A percentile compares a stretch with the other conserved stretches of the same genome.
Conservation (phyloP, 2,888 invertebrate genomes). For the Diploptera punctata region DNA sequence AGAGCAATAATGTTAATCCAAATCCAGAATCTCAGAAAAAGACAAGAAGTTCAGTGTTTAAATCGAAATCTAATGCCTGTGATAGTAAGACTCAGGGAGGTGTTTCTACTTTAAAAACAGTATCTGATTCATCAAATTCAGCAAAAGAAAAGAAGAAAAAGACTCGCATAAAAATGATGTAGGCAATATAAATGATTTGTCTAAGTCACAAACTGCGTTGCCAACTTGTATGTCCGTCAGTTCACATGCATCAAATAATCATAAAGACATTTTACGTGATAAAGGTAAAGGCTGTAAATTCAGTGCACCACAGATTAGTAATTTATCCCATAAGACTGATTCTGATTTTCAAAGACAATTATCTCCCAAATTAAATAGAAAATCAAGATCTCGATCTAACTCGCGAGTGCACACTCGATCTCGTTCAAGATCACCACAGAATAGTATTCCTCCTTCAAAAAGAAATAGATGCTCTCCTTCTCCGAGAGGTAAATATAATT, state of each 20-base stretch:
- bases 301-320: neutral
- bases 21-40: too few species aligned
- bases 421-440: constrained; percentile 2
- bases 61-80: too few species aligned
- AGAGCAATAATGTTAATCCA: too few species aligned
- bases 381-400: constrained; percentile 24
- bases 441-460: neutral
- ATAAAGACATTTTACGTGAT: neutral
- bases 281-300: neutral
- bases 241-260: neutral
- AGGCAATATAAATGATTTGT: neutral
- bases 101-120: too few species aligned
- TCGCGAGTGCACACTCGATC: too few species aligned
- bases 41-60: too few species aligned
- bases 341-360: too few species aligned
- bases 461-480: constrained; percentile 5
- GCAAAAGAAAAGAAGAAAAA: neutral
- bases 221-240: too few species aligned
- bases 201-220: neutral
- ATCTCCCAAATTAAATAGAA: too few species aligned
- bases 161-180: neutral
- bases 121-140: too few species aligned
- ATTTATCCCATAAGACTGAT: neutral
- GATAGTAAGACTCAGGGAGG: too few species aligned
- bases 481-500: constrained; percentile 22